Conservation (phyloP, 2,888 invertebrate species). For the Ormyrus pomaceus region DNA sequence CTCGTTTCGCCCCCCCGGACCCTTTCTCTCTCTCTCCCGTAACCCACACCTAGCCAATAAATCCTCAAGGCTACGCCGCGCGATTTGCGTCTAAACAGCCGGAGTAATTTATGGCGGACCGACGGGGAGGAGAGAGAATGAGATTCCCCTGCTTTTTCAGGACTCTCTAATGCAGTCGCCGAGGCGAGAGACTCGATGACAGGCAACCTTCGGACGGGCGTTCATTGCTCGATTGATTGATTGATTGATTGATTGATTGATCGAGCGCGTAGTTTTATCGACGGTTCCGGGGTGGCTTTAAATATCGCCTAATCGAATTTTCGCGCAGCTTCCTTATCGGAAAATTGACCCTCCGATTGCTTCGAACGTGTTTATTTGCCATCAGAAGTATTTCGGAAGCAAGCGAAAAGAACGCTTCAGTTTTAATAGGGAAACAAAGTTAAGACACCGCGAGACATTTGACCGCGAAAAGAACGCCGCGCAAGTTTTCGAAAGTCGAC, state of each 20-base stretch:
- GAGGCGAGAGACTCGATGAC: neutral
- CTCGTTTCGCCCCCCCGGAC: neutral
- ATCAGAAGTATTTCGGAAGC: too few species aligned
- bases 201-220: neutral
- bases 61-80: constrained; percentile 31
- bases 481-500: too few species aligned
- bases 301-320: constrained; percentile 16
- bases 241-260: neutral
- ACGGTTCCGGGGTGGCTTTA: neutral
- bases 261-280: neutral
- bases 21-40: too few species aligned
- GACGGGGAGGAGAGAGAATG: too few species aligned
- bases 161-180: neutral
- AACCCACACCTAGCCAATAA: constrained; percentile 30
- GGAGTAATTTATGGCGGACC: constrained; percentile 36
- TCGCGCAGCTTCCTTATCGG: constrained; percentile 24
- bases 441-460: too few species aligned
- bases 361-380: neutral
- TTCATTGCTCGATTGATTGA: constrained; percentile 42
- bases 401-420: too few species aligned
- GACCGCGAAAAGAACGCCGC: too few species aligned
- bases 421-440: too few species aligned
- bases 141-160: constrained; percentile 7
- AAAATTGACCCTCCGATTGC: constrained; percentile 3
- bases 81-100: constrained; percentile 39